Evolutionary conservation across 2,113 vertebrate species (phyloP), one percentile per base, ranked within the genome.

Genomic region (Rhegmatorhina hoffmannsi): DNA sequence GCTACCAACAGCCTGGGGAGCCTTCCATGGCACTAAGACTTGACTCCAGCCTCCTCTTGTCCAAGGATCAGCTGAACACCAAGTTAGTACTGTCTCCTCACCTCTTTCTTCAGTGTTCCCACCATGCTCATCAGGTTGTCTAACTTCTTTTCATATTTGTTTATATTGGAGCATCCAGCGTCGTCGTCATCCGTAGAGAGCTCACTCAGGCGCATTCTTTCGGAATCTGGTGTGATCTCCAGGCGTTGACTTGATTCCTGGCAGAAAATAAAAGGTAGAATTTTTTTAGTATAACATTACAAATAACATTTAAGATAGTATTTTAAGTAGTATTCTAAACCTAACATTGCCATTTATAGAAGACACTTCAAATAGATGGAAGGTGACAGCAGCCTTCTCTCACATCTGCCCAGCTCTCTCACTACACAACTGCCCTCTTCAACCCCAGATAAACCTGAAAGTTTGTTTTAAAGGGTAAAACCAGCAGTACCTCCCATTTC

Each of bases 101-200:
- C 99, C 98, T 99, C 98, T 16, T 98, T 98, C 80, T 98, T 99
- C 79, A 99, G 97, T 4, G 98, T 98, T 96, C 98, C 98, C 87
- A 99, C 98, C 26, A 98, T 98, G 1, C 97, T 98, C 98, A 99
- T 97, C 60, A 99, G 97, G 94, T 95, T 98, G 74, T 99, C 98
- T 5, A 99, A 98, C 97, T 99, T 99, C 97, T 97, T 99, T 77
- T 99, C 98, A 8, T 99, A 99, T 68, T 97, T 94, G n/a, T 98
- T 98, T 49, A 99, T 98, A 78, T 98, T 98, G 95, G 97, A 97
- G 47, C 98, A 98, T 20, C 98, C 66, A 1, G 94, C 94, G 38
- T 98, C 98, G 18, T 99, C 98, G 2, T 99, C 98, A 34, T 99
- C 99, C 2, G 98, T 98, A 6, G 98, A 98, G 40, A 99, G 98